Evolutionary conservation across 2,888 invertebrate species (phyloP).

Genomic region (Pollenia griseotomentosa): DNA sequence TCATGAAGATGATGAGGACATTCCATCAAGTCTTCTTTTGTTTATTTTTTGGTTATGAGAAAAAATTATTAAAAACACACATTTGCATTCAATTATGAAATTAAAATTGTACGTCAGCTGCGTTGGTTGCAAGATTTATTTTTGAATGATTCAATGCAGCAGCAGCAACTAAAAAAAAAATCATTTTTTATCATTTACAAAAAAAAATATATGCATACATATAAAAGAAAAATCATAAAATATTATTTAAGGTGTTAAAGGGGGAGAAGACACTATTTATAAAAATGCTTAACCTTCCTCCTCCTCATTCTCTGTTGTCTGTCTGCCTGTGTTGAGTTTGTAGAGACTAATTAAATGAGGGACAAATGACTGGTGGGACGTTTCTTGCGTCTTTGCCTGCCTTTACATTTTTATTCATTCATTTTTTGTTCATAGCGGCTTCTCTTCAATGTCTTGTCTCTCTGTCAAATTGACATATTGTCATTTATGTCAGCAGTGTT

Average conservation of each 20-base stretch:
- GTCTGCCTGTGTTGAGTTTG: conserved; percentile 54
- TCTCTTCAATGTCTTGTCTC: conserved; percentile 71
- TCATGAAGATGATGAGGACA: conserved; percentile 54
- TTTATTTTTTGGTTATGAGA: conserved; percentile 16
- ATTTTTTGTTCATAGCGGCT: conserved; percentile 51
- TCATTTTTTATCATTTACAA: conserved; percentile 56
- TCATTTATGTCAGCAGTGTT: conserved; percentile 78
- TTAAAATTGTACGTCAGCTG: conserved; percentile 77
- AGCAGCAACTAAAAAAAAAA: conserved; percentile 44
- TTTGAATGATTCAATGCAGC: conserved; percentile 61
- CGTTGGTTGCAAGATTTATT: conserved; percentile 75
- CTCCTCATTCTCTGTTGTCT: conserved; percentile 2
- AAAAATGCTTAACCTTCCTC: conserved; percentile 18
- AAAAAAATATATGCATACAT: not conserved
- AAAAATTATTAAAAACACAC: conserved; percentile 66
- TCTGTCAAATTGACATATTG: conserved; percentile 81
- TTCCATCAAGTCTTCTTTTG: conserved; percentile 10
- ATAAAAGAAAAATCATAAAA: conserved; percentile 76
- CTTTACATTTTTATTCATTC: conserved; percentile 25
- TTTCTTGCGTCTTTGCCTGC: conserved; percentile 13
- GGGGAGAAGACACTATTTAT: conserved; percentile 52
- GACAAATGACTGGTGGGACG: conserved; percentile 62
- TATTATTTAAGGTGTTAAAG: conserved; percentile 74
- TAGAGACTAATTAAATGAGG: conserved; percentile 73
- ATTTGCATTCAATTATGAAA: conserved; percentile 82